A percentile compares a stretch with the other conserved stretches of the same genome.
These are phyloP conservation scores for Rostratula benghalensis DNA, from an alignment of 2,113 vertebrate genomes.

Conservation along the genomic window DNA sequence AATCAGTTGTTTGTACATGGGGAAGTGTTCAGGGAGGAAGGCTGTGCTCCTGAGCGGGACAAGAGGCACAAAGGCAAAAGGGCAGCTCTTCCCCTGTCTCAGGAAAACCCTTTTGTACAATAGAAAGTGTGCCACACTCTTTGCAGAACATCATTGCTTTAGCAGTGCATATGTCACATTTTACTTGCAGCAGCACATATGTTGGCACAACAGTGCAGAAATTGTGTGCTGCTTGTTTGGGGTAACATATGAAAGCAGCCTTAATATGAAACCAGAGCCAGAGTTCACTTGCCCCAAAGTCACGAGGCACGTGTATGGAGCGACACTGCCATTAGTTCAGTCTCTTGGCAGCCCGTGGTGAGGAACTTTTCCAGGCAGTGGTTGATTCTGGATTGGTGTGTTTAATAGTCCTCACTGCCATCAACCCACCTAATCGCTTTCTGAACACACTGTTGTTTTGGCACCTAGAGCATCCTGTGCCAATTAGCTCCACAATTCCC, in stretches of 20 bases:
- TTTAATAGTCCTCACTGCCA: background rate
- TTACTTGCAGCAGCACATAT: background rate
- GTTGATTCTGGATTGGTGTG: background rate
- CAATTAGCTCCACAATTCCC: background rate
- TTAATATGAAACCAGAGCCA: background rate
- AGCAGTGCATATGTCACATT: rapidly evolving
- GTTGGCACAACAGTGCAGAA: background rate
- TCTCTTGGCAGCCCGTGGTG: background rate
- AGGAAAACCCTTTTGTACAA: conserved; percentile 17
- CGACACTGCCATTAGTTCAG: background rate
- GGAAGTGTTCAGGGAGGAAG: conserved; percentile 2
- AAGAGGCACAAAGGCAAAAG: background rate
- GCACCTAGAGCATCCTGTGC: background rate
- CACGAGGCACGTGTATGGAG: background rate
- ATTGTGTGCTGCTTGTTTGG: background rate
- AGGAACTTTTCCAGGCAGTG: background rate
- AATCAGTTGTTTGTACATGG: background rate
- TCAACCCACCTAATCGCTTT: background rate
- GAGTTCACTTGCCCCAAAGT: background rate
- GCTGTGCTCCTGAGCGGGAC: background rate
- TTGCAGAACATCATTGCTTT: background rate
- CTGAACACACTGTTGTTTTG: background rate
- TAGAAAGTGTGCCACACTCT: rapidly evolving
- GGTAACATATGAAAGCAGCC: background rate
- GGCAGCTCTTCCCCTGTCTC: background rate